Percentiles rank a stretch among this genome's conserved stretches.
Evolutionary conservation across 1,140 invertebrate genomes (phyloP).

Genomic region (Oreohelix idahoensis): DNA sequence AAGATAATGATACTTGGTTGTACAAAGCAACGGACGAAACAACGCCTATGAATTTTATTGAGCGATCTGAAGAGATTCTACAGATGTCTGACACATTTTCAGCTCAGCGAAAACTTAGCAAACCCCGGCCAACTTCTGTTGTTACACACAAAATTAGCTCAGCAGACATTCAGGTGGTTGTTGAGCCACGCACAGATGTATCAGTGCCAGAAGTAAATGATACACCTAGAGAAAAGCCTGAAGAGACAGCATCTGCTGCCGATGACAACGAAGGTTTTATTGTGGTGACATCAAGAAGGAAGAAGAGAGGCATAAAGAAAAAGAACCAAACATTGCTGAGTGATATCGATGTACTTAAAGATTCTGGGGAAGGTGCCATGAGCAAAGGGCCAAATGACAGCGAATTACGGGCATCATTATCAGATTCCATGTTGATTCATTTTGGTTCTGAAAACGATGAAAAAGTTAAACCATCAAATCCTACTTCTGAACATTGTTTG

Average conservation of each 20-base stretch:
- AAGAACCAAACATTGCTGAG: background rate
- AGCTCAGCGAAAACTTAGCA: background rate
- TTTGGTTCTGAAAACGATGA: background rate
- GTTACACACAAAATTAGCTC: background rate
- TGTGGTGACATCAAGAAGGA: conserved; percentile 4
- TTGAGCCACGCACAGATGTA: background rate
- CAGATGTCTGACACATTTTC: background rate
- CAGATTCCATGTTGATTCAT: background rate
- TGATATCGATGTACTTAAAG: background rate
- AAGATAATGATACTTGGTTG: no score
- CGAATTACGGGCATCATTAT: background rate
- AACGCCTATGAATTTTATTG: background rate
- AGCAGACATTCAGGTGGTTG: background rate
- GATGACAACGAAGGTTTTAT: conserved; percentile 13
- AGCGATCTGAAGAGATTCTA: background rate
- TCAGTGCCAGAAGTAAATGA: background rate
- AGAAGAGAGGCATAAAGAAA: conserved; percentile 15
- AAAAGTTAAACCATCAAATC: background rate
- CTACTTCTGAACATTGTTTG: background rate
- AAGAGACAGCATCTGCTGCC: background rate
- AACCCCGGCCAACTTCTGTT: background rate
- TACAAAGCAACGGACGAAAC: background rate
- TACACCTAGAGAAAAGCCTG: background rate
- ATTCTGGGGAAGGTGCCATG: background rate
- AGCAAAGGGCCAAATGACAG: background rate